These are phyloP conservation scores for Apis cerana DNA, from an alignment of 1,140 invertebrate genomes.

Conservation along the genomic window DNA sequence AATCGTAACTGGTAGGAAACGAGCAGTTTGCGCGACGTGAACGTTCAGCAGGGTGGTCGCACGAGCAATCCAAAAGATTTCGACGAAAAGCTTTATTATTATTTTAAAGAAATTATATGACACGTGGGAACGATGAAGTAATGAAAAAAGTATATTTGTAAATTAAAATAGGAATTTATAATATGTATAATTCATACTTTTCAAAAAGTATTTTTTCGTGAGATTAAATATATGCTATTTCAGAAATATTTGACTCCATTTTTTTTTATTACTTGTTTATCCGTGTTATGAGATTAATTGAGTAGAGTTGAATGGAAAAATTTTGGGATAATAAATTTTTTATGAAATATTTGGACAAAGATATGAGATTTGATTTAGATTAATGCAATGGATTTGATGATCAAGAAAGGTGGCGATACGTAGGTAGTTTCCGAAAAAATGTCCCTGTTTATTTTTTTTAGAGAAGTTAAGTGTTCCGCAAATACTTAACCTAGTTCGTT, in stretches of 20 bases:
- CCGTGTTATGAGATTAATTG: too few species aligned
- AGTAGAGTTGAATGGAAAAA: not conserved
- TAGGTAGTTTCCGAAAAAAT: not conserved
- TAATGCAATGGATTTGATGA: not conserved
- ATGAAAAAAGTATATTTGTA: not conserved
- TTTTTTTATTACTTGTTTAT: too few species aligned
- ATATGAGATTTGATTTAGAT: too few species aligned
- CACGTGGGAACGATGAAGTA: too few species aligned
- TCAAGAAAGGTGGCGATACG: not conserved
- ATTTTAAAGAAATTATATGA: not conserved
- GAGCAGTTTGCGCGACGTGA: slow-evolving; percentile 34
- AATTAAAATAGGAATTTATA: not conserved
- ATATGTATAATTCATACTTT: too few species aligned
- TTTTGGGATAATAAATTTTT: not conserved
- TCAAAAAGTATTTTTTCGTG: too few species aligned
- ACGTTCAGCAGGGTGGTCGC: not conserved
- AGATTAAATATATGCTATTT: too few species aligned
- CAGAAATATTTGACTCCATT: too few species aligned
- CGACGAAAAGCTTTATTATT: not conserved
- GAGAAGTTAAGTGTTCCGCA: not conserved
- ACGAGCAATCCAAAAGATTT: not conserved
- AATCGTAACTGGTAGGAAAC: slow-evolving; percentile 36
- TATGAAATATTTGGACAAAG: not conserved
- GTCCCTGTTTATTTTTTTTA: not conserved
- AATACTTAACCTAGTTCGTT: not conserved